phyloP scores from a whole-genome alignment of 2,113 vertebrate species.

The Semnornis frantzii region DNA sequence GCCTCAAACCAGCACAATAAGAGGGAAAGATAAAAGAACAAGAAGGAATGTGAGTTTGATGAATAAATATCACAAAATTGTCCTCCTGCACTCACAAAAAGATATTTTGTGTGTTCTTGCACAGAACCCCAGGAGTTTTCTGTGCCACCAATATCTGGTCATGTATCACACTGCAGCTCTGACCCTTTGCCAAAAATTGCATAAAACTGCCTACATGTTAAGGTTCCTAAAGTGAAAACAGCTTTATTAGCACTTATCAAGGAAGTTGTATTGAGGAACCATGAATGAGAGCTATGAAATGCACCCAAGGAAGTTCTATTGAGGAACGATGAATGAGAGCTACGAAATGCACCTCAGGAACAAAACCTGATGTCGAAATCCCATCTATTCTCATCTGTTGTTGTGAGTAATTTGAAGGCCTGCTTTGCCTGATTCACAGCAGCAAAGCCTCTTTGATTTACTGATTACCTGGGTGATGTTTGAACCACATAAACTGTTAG shows the following conservation, averaged over 20 bases:
- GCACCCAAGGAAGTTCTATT: neutral
- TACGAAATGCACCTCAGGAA: neutral
- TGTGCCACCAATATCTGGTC: neutral
- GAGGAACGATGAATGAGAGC: neutral
- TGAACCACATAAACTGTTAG: neutral
- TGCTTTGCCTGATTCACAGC: neutral
- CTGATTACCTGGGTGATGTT: constrained; percentile 11
- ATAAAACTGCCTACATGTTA: neutral
- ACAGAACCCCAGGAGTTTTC: neutral
- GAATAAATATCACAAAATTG: accelerated
- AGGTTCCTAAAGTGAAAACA: neutral
- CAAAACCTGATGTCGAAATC: constrained; percentile 23
- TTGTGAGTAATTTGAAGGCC: constrained; percentile 14
- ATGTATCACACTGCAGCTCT: neutral
- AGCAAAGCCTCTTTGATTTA: constrained; percentile 26
- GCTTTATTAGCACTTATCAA: neutral
- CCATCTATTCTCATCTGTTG: constrained; percentile 2
- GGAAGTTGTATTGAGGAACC: neutral
- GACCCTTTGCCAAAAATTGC: neutral
- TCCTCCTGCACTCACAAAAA: neutral
- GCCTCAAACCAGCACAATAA: too few relatives aligned
- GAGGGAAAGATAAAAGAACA: neutral
- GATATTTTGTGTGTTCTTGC: neutral
- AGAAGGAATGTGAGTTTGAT: neutral
- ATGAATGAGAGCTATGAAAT: neutral